Conservation (phyloP, 2,888 invertebrate genomes). For the Acanthosepion lycidas region DNA sequence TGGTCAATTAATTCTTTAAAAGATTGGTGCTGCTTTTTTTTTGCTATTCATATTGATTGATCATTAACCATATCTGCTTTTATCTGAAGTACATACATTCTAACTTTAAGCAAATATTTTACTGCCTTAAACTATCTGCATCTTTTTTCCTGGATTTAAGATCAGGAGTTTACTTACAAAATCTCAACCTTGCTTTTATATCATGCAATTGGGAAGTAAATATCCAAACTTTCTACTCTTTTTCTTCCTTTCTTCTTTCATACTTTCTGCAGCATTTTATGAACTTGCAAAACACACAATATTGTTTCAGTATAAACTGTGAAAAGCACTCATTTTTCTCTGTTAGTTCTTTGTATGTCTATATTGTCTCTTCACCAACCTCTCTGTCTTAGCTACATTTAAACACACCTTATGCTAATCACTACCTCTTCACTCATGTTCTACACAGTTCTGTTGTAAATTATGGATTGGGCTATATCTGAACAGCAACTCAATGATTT, state of each 20-base stretch:
- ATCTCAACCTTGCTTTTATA: neutral
- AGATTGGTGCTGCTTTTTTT: too few species aligned
- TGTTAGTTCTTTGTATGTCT: neutral
- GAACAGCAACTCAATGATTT: neutral
- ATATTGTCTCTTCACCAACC: neutral
- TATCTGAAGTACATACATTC: neutral
- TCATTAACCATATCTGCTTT: too few species aligned
- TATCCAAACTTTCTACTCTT: neutral
- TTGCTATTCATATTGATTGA: too few species aligned
- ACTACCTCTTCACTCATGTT: neutral
- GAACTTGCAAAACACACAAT: neutral
- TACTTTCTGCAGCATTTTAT: neutral
- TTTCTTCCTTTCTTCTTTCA: neutral
- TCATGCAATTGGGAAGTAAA: neutral
- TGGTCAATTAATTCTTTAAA: too few species aligned
- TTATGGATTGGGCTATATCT: constrained; percentile 8
- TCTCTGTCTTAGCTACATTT: neutral
- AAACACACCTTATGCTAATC: neutral
- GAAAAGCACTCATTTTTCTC: neutral
- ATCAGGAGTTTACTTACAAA: neutral
- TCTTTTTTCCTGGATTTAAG: neutral
- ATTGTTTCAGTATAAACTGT: neutral
- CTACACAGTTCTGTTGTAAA: constrained; percentile 2
- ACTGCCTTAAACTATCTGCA: neutral
- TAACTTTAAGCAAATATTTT: neutral